A percentile compares a stretch with the other conserved stretches of the same genome.
Evolutionary conservation across 2,797 vertebrate species (phyloP).

Genomic region (Gadopsis marmoratus): DNA sequence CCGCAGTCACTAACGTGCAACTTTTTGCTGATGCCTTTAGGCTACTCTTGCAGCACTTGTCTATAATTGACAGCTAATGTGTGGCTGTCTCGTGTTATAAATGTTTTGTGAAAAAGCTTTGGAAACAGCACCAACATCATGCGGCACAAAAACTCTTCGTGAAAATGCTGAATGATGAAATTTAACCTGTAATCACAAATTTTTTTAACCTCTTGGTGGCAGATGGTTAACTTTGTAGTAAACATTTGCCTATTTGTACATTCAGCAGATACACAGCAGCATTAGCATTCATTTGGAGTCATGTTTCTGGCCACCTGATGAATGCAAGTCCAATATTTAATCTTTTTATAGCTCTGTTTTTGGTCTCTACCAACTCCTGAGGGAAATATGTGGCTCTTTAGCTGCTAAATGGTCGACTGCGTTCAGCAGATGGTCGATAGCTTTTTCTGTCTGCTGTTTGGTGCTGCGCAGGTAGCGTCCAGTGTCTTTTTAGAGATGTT

Average conservation of each 20-base stretch:
- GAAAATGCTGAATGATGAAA: not conserved
- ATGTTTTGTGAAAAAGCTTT: slow-evolving; percentile 3
- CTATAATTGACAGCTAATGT: slow-evolving; percentile 24
- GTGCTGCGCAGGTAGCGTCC: not conserved
- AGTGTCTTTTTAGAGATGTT: not conserved
- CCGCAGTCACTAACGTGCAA: slow-evolving; percentile 33
- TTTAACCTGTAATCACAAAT: not conserved
- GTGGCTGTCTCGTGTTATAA: slow-evolving; percentile 12
- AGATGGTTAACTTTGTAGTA: not conserved
- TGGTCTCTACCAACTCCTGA: not conserved
- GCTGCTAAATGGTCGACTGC: not conserved
- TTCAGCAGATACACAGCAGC: not conserved
- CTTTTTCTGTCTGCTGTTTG: not conserved
- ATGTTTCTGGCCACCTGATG: not conserved
- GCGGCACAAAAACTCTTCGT: not conserved
- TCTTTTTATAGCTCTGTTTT: slow-evolving; percentile 2
- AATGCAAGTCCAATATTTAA: not conserved
- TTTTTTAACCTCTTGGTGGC: not conserved
- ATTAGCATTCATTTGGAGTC: not conserved
- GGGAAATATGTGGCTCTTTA: not conserved
- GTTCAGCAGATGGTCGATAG: not conserved
- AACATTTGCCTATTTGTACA: not conserved
- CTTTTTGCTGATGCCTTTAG: slow-evolving; percentile 24
- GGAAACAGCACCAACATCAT: not conserved
- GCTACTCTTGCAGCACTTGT: slow-evolving; percentile 11